Base-by-base conservation (phyloP, 2,888 invertebrate species). In the Trichopria drosophilae region DNA sequence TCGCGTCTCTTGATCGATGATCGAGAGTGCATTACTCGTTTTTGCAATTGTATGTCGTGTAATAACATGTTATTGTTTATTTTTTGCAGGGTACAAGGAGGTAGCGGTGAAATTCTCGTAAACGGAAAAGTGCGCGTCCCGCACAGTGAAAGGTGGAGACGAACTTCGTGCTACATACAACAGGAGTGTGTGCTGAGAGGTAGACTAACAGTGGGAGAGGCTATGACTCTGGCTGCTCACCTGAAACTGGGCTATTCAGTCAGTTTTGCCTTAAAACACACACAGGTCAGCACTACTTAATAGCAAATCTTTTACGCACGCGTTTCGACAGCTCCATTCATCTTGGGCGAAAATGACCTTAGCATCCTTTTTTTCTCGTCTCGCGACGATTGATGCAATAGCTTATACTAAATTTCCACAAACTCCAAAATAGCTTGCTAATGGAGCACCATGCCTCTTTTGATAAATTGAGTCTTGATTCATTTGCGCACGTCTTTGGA, bases 81-180 rank as follows among this genome's bases (percentile, higher is more conserved):
- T 23, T 10, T 9, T 37, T 24, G 18, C 73, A 87, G 87, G 63
- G 81, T 84, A 7, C 79, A 81, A 59, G 87, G 88, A n/a, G 84
- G 87, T 15, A 80, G 78, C 53, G 92, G 92, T 10, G 81, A 81
- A 61, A 83, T 92, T 43, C 74, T 81, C 37, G 83, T 91, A 28
- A 90, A 91, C 74, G 88, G 87, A 5, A 79, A 81, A 61, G 69
- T 76, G 46, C 73, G 80, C 39, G 68, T 72, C 31, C 76, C 72
- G 16, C 83, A 83, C 36, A 83, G 89, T 2, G 83, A 86, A 67
- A 79, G 85, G 31, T 82, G 86, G 61, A 83, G 85, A 23, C 84
- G 86, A 61, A 82, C 90, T 24, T 89, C 90, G 2, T 87, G 89
- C 63, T 93, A 90, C 78, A 93, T 93, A 67, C 90, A 90, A 75